phyloP scores from a whole-genome alignment of 2,113 vertebrate genomes.

The Ageneiosus marmoratus region DNA sequence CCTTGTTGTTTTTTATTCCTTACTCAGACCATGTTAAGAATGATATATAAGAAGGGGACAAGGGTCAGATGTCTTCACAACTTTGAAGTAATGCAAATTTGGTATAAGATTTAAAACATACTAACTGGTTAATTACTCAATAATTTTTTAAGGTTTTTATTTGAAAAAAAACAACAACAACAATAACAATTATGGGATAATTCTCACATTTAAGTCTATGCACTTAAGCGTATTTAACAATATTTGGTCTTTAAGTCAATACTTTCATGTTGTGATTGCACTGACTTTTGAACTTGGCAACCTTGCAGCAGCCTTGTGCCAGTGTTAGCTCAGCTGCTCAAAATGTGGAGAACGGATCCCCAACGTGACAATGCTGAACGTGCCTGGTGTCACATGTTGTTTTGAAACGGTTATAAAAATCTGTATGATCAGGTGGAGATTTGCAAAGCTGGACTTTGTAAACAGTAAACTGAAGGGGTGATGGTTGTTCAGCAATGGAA shows the following conservation, averaged over 20 bases:
- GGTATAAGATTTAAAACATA: neutral
- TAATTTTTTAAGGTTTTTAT: neutral
- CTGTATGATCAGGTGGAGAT: slow-evolving; percentile 48
- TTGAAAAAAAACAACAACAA: neutral
- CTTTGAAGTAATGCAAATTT: neutral
- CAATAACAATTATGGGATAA: neutral
- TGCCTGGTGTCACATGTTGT: slow-evolving; percentile 38
- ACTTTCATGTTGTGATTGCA: slow-evolving; percentile 10
- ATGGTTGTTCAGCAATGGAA: neutral
- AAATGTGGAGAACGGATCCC: neutral
- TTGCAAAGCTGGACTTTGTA: slow-evolving; percentile 27
- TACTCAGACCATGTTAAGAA: neutral
- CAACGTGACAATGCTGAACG: slow-evolving; percentile 26
- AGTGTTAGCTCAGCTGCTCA: slow-evolving; percentile 53
- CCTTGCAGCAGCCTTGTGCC: slow-evolving; percentile 10
- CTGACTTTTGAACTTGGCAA: slow-evolving; percentile 39
- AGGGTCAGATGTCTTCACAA: neutral
- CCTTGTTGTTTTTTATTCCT: neutral
- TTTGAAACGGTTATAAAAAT: slow-evolving; percentile 42
- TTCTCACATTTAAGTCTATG: neutral
- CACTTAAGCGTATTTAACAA: neutral
- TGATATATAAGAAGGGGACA: neutral
- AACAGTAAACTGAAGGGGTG: slow-evolving; percentile 23
- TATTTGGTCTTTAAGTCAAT: slow-evolving; percentile 10
- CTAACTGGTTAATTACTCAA: neutral